phyloP scores from a whole-genome alignment of 2,797 vertebrate genomes.

The Monodelphis domestica region DNA sequence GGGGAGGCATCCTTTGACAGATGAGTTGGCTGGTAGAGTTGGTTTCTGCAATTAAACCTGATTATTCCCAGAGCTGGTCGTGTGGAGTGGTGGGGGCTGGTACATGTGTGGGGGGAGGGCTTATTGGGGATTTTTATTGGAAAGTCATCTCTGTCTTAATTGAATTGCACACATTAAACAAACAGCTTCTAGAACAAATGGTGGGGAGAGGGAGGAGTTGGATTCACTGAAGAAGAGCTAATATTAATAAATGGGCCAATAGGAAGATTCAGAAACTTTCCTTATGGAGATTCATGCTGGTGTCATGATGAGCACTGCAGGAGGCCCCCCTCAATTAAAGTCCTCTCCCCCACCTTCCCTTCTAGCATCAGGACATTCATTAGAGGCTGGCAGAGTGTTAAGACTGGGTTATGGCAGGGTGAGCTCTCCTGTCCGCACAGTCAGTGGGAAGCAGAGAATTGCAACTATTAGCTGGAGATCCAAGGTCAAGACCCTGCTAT shows the following conservation, averaged over 20 bases:
- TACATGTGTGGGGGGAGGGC: background rate
- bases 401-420: background rate
- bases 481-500: background rate
- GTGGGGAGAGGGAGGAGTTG: slow-evolving; percentile 50
- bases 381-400: background rate
- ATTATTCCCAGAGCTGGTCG: slow-evolving; percentile 49
- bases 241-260: slow-evolving; percentile 73
- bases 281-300: slow-evolving; percentile 16
- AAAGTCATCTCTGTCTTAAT: slow-evolving; percentile 81
- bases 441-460: background rate
- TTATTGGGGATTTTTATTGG: slow-evolving; percentile 63
- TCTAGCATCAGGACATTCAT: background rate
- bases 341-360: background rate
- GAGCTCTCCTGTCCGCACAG: background rate
- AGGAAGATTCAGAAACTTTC: slow-evolving; percentile 7
- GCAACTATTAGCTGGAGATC: background rate
- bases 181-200: slow-evolving; percentile 53
- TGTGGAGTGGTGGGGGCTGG: slow-evolving; percentile 1
- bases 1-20: background rate
- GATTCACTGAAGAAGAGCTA: slow-evolving; percentile 62
- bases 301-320: background rate
- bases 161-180: slow-evolving; percentile 78
- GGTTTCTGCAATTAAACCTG: slow-evolving; percentile 72
- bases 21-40: slow-evolving; percentile 50
- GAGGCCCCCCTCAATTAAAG: slow-evolving; percentile 5